Evolutionary conservation across 2,888 invertebrate species (phyloP), one percentile per base, ranked within the genome.

Genomic region (Rhyacophila evoluta): DNA sequence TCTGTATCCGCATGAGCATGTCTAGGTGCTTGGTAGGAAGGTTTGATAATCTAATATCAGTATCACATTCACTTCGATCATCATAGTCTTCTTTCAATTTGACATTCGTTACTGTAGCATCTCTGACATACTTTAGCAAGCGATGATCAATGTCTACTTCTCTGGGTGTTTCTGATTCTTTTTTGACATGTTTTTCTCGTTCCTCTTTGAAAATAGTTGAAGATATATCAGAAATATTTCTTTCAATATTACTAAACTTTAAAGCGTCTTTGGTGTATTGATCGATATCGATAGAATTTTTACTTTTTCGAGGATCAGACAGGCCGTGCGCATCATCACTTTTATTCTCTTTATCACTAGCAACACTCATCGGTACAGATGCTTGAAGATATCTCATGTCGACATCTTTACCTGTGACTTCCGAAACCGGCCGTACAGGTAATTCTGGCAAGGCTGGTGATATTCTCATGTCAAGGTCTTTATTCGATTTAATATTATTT

Each of bases 191-290:
- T 70, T 74, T 75, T 10, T 70, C 69, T 27, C 28, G 33, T 33
- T 84, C 81, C 39, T 84, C 80, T 81, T 87, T 88, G 67, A 87
- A 87, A 79, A 82, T 83, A 38, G 88, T 88, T 84, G 85, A 86
- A 6, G 86, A 83, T 79, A 88, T 88, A 83, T 87, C 88, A 36
- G 88, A 87, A 76, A 87, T n/a, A 19, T 89, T 89, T 81, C 89
- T 89, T 83, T 90, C 90, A 84, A 89, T 89, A 10, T 86, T 85
- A 72, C 86, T 89, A 84, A 89, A 90, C 84, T 89, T 90, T 76
- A 90, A 84, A 33, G 90, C 90, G 84, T 90, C 90, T 86, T 90
- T 90, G 75, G 90, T 89, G 80, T 90, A 90, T 82, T 90, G 90
- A 84, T 90, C 90, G 80, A 90, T 89, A 82, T 90, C 90, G 82